Evolutionary conservation across 2,888 invertebrate genomes (phyloP), one percentile per base, ranked within the genome.

Genomic region (Coleophora deauratella): DNA sequence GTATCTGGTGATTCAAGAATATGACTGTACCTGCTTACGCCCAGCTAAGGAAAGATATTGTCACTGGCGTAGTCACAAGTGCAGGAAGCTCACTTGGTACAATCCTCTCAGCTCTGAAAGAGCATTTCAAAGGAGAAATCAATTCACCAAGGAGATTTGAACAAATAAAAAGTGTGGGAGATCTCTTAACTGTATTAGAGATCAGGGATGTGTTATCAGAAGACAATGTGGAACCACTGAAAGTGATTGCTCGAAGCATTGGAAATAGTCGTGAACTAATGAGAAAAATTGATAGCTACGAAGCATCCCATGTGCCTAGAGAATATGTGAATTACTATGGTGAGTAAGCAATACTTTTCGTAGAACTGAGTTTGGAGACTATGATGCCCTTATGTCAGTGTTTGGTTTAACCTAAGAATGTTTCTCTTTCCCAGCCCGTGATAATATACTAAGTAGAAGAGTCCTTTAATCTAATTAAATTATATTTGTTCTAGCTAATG

Each of bases 71-170:
- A 6, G 21, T 21, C 21, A 21, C 6, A 21, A 21, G 6, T 21
- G 21, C 21, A 21, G 21, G 21, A 21, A 21, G 21, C 21, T 21
- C 21, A 3, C 21, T 21, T 3, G 21, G 3, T 21, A 21, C 21
- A 4, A 6, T 21, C 21, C 6, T 21, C 3, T 21, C 31, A 31
- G 2, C 54, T 11, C 43, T 84, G 41, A 85, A 82, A 57, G 70
- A 70, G 32, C 47, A 69, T 28, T 84, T 72, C 45, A 65, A 52
- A 49, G 66, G 66, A 27, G 66, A 62, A 11, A 81, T 85, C 35
- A 81, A 84, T 50, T 85, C 84, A 1, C 58, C 67, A 1, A 65
- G 84, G 50, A 62, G 72, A 48, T 75, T 58, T 49, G 84, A 84
- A 55, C 55, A 70, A 52, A 72, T 82, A 30, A 59, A 45, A 14